phyloP scores from a whole-genome alignment of 2,888 invertebrate species.

The Augiades crinisus region DNA sequence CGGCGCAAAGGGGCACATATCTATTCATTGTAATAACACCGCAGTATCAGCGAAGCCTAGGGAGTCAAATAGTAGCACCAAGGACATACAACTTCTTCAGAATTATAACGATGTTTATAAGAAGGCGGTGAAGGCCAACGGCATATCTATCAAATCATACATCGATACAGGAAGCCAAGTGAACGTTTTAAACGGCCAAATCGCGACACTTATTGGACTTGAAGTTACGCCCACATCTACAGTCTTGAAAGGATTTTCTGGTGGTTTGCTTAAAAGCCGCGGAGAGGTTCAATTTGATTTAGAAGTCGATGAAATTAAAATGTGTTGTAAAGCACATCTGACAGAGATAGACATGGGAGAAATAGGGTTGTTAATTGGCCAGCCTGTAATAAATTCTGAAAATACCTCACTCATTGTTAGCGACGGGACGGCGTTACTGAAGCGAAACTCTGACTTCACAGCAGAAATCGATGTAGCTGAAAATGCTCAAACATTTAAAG shows the following conservation, averaged over 20 bases:
- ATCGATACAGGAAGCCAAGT: slow-evolving; percentile 31
- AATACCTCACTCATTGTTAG: slow-evolving; percentile 25
- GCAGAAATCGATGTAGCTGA: slow-evolving; percentile 14
- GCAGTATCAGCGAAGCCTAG: too few relatives aligned
- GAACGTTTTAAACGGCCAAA: slow-evolving; percentile 20
- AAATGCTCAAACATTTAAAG: slow-evolving; percentile 25
- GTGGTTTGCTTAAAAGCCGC: slow-evolving; percentile 12
- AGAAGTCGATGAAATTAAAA: slow-evolving; percentile 27
- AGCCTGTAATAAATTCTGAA: slow-evolving; percentile 34
- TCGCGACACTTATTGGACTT: background rate
- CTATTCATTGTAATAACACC: slow-evolving; percentile 19
- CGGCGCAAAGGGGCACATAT: slow-evolving; percentile 32
- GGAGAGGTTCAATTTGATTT: slow-evolving; percentile 32
- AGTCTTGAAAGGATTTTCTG: slow-evolving; percentile 30
- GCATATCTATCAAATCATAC: slow-evolving; percentile 23
- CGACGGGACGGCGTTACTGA: slow-evolving; percentile 22
- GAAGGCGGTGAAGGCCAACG: slow-evolving; percentile 24
- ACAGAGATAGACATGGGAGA: slow-evolving; percentile 29
- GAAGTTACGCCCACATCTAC: slow-evolving; percentile 13
- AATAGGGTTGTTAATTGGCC: slow-evolving; percentile 32
- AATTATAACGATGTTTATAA: slow-evolving; percentile 30
- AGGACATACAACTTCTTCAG: slow-evolving; percentile 31
- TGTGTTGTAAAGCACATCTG: slow-evolving; percentile 26
- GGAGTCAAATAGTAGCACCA: slow-evolving; percentile 3
- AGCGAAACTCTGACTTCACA: background rate